These are phyloP conservation scores for Balearica regulorum DNA, from an alignment of 2,797 vertebrate genomes.

Conservation along the genomic window DNA sequence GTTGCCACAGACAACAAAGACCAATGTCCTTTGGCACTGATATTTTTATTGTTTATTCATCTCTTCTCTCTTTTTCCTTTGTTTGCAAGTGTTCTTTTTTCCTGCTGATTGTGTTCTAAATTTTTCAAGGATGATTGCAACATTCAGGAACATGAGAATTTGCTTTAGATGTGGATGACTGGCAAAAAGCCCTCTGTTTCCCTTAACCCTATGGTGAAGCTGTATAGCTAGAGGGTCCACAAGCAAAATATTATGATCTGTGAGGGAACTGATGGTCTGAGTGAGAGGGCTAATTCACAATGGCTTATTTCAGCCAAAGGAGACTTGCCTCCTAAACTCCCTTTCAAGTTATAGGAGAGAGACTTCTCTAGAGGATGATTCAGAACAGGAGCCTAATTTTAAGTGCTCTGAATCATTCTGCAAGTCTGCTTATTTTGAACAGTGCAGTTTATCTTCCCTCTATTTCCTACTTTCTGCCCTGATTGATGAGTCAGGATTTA, in stretches of 20 bases:
- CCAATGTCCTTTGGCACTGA: background rate
- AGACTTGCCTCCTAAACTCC: background rate
- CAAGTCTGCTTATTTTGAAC: constrained; percentile 9
- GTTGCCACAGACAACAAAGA: background rate
- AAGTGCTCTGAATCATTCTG: constrained; percentile 11
- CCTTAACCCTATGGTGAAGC: background rate
- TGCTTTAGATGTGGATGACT: background rate
- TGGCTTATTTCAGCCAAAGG: background rate
- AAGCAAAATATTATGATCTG: background rate
- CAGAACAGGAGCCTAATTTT: background rate
- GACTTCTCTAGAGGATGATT: constrained; percentile 4
- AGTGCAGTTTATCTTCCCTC: constrained; percentile 8
- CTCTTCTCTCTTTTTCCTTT: background rate
- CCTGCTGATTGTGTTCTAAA: background rate
- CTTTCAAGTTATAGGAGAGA: background rate
- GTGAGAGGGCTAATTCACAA: background rate
- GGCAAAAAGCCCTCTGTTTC: background rate
- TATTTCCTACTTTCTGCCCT: constrained; percentile 13
- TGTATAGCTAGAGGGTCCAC: background rate
- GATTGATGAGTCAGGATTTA: constrained; percentile 37
- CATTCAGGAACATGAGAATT: background rate
- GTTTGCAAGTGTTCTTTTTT: background rate
- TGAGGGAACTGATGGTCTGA: background rate
- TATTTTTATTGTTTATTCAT: constrained; percentile 7
- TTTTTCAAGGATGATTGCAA: background rate